Conservation (phyloP, 2,888 invertebrate genomes). For the Pterobdella sp. region DNA sequence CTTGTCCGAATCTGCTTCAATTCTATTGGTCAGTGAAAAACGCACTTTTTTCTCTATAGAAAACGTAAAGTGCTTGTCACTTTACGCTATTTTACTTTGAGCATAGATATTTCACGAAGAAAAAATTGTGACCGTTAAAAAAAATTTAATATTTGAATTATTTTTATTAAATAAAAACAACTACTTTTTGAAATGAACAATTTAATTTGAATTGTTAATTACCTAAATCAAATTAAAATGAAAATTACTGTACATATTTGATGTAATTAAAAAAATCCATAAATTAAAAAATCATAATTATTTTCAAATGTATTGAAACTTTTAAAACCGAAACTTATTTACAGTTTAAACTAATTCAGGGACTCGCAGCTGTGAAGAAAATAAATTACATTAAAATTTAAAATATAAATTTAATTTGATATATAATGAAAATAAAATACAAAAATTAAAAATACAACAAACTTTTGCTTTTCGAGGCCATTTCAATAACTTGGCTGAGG, state of each 20-base stretch:
- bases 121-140: too few species aligned
- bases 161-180: too few species aligned
- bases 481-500: slow-evolving; percentile 80
- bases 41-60: too few species aligned
- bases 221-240: not conserved
- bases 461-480: slow-evolving; percentile 55
- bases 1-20: too few species aligned
- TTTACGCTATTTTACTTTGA: too few species aligned
- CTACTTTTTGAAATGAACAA: not conserved
- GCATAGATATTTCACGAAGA: too few species aligned
- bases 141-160: too few species aligned
- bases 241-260: slow-evolving; percentile 2
- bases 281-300: not conserved
- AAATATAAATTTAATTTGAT: not conserved
- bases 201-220: not conserved
- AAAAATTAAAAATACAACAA: not conserved
- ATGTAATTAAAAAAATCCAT: not conserved
- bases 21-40: too few species aligned
- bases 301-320: not conserved
- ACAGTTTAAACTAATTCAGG: not conserved
- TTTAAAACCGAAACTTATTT: not conserved
- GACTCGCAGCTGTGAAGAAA: not conserved
- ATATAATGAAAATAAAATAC: not conserved
- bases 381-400: not conserved
- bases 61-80: too few species aligned